Conservation (phyloP, 2,113 vertebrate genomes). For the Deroptyus accipitrinus region DNA sequence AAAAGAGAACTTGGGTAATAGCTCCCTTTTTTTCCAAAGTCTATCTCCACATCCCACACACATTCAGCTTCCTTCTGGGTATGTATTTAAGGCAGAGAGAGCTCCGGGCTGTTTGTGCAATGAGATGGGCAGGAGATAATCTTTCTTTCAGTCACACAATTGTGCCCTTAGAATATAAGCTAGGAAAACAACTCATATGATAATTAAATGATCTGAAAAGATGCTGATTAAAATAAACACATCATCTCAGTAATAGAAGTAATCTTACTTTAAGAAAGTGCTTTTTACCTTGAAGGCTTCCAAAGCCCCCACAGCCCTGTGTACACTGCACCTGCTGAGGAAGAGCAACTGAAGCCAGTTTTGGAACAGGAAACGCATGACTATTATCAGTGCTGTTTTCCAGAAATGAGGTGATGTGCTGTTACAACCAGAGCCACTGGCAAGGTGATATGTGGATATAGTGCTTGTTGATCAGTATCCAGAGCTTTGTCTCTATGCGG, state of each 20-base stretch:
- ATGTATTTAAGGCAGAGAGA: slow-evolving; percentile 3
- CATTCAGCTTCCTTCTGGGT: background rate
- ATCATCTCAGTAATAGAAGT: background rate
- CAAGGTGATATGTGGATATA: background rate
- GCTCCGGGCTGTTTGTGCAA: slow-evolving; percentile 27
- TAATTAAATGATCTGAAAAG: slow-evolving; percentile 8
- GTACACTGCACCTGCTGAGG: background rate
- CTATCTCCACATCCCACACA: slow-evolving; percentile 1
- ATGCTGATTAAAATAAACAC: slow-evolving; percentile 9
- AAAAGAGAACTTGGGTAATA: background rate
- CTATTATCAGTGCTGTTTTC: background rate
- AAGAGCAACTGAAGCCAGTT: background rate
- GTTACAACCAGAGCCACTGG: background rate
- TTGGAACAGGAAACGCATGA: accelerated
- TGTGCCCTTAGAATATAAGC: background rate
- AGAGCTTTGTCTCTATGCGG: background rate
- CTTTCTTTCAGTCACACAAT: slow-evolving; percentile 15
- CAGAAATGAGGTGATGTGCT: background rate
- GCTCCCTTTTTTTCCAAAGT: background rate
- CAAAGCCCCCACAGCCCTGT: background rate
- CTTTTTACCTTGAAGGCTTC: background rate
- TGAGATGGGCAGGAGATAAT: background rate
- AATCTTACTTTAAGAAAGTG: background rate
- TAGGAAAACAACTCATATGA: background rate
- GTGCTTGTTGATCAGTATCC: background rate